Conservation (phyloP, 2,797 vertebrate species). For the Protonibea diacanthus region DNA sequence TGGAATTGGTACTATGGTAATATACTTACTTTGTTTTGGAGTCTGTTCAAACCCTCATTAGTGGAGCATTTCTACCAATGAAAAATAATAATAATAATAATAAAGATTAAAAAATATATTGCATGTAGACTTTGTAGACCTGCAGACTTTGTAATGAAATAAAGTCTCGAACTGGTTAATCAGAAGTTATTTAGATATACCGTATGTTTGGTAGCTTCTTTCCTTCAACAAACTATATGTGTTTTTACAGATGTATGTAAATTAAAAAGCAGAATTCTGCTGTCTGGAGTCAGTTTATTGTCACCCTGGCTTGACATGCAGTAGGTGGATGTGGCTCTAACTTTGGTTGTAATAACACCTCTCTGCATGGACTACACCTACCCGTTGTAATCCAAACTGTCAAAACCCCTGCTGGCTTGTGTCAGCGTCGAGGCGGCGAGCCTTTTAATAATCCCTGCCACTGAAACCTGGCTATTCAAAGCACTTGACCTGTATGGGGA, state of each 20-base stretch:
- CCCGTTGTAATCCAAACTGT: conserved; percentile 65
- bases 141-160: no score
- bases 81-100: neutral
- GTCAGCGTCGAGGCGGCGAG: conserved; percentile 28
- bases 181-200: no score
- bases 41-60: neutral
- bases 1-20: neutral
- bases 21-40: neutral
- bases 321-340: conserved; percentile 54
- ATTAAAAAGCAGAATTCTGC: conserved; percentile 18
- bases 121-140: no score
- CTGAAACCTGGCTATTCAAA: conserved; percentile 44
- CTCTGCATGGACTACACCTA: conserved; percentile 46
- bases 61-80: neutral
- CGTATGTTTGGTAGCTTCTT: neutral
- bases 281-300: conserved; percentile 13
- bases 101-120: neutral
- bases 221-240: neutral
- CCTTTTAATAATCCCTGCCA: conserved; percentile 56
- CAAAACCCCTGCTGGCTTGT: conserved; percentile 49
- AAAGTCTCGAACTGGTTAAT: no score
- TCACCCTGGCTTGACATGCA: conserved; percentile 48
- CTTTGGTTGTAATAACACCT: conserved; percentile 54
- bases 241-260: neutral
- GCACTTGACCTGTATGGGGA: conserved; percentile 16